Evolutionary conservation across 2,888 invertebrate species (phyloP), one percentile per base, ranked within the genome.

Genomic region (Cecidostiba fungosa): DNA sequence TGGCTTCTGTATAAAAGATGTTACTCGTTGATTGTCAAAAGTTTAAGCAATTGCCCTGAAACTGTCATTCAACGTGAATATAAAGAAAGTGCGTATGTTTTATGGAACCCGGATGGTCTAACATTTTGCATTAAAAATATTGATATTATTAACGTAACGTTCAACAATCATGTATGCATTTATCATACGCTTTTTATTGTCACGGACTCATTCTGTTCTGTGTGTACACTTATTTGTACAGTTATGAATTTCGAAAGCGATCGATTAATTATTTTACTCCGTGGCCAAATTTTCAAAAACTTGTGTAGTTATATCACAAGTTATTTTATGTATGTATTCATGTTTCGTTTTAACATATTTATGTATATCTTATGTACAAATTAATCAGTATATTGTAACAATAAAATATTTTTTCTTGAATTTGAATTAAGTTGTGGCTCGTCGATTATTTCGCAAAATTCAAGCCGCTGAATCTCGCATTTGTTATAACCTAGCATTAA

Each of bases 1-100:
- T 6, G 43, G 85, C 47, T 78, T 39, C 10, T 72, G 66, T 77
- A 59, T 59, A 23, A 80, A 87, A 79, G 36, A 74, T 85, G 69
- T 83, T 87, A 85, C 73, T 87, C 70, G 87, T 87, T 85, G 81
- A 81, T 87, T 85, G 59, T 84, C 59, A 16, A 80, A 85, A 80
- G 77, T 81, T 85, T 85, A 82, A 77, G 32, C 39, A 32, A 73
- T 66, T 32, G 4, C 54, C 73, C 59, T 54, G 76, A 83, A 82
- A 72, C 66, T 80, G 50, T 82, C 77, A 69, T 77, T 74, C 6
- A 79, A 77, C 29, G 69, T 19, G 12, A 66, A 77, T 32, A 43
- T 59, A n/a, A 14, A 36, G 12, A 77, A 36, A 78, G n/a, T 78
- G 54, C n/a, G 32, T 74, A 77, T 73, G 36, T 29, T 77, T 82